Percentiles rank a stretch among this genome's conserved stretches.
phyloP scores from a whole-genome alignment of 1,140 invertebrate species.

The Aphelenchoides avenae region DNA sequence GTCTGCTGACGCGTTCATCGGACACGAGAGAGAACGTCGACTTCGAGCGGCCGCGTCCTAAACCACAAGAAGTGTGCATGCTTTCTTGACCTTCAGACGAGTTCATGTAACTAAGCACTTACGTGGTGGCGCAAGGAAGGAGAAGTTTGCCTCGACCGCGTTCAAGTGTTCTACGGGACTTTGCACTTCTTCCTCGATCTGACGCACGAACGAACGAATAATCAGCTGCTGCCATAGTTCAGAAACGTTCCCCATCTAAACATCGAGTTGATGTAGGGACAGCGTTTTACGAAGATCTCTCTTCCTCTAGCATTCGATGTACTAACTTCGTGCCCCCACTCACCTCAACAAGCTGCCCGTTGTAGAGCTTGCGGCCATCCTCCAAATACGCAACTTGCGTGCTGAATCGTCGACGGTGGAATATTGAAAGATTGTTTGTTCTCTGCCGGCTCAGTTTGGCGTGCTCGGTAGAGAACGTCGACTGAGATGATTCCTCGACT shows the following conservation, averaged over 20 bases:
- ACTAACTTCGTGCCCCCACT: background rate
- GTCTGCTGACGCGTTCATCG: too few relatives aligned
- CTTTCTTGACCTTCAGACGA: too few relatives aligned
- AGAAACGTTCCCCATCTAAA: constrained; percentile 12
- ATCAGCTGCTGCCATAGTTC: constrained; percentile 30
- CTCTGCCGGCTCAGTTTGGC: too few relatives aligned
- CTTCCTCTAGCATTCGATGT: background rate
- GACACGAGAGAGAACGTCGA: too few relatives aligned
- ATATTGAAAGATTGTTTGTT: background rate
- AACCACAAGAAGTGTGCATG: too few relatives aligned
- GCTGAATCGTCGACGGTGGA: background rate
- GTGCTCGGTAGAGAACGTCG: background rate
- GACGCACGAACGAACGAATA: constrained; percentile 32
- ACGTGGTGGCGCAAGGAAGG: too few relatives aligned
- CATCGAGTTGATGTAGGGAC: background rate
- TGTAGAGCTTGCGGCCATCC: constrained; percentile 19
- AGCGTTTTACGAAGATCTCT: background rate
- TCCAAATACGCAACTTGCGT: constrained; percentile 2
- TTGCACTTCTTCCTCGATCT: constrained; percentile 33
- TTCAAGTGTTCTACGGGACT: constrained; percentile 11
- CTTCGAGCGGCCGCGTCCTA: too few relatives aligned
- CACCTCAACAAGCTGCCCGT: constrained; percentile 25
- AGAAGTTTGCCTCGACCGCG: background rate
- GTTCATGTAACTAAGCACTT: too few relatives aligned
- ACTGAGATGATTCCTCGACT: background rate